Evolutionary conservation across 2,888 invertebrate genomes (phyloP).

Genomic region (Drosophila meridionalis): DNA sequence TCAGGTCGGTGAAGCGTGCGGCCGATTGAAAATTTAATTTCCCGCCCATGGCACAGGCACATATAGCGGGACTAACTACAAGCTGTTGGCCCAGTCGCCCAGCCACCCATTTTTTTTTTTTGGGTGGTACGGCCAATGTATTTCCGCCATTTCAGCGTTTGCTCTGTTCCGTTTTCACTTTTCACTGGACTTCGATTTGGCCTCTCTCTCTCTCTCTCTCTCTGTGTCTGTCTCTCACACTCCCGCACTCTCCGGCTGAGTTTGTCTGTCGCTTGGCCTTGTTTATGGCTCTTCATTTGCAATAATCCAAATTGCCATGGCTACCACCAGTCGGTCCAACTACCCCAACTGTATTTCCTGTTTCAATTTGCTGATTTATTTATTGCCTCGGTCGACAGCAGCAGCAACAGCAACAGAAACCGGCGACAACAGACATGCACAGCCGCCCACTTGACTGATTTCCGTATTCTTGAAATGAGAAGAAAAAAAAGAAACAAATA

Average conservation of each 20-base stretch:
- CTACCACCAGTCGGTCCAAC: slow-evolving; percentile 59
- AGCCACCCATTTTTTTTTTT: not conserved
- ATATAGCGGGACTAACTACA: slow-evolving; percentile 10
- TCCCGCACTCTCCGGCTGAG: not conserved
- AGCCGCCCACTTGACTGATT: slow-evolving; percentile 46
- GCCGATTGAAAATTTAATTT: slow-evolving; percentile 80
- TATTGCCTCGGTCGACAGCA: slow-evolving; percentile 59
- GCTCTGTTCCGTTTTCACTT: slow-evolving; percentile 42
- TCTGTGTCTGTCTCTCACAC: not conserved
- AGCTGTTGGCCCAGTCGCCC: slow-evolving; percentile 1
- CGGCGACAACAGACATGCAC: slow-evolving; percentile 13
- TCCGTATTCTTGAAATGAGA: slow-evolving; percentile 37
- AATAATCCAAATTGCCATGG: slow-evolving; percentile 74
- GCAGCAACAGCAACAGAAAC: slow-evolving; percentile 9
- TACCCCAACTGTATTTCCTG: slow-evolving; percentile 74
- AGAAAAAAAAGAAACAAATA: not conserved
- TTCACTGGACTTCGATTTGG: slow-evolving; percentile 51
- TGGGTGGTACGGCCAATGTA: slow-evolving; percentile 47
- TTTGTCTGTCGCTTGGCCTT: slow-evolving; percentile 28
- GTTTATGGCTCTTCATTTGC: slow-evolving; percentile 63
- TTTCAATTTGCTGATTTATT: slow-evolving; percentile 73
- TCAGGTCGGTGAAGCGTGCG: slow-evolving; percentile 65
- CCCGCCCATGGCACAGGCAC: slow-evolving; percentile 64
- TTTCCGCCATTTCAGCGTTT: slow-evolving; percentile 68
- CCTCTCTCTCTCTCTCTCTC: not conserved